These are phyloP conservation scores for Cheirogaleus major DNA, from an alignment of 2,797 vertebrate species.

Conservation along the genomic window DNA sequence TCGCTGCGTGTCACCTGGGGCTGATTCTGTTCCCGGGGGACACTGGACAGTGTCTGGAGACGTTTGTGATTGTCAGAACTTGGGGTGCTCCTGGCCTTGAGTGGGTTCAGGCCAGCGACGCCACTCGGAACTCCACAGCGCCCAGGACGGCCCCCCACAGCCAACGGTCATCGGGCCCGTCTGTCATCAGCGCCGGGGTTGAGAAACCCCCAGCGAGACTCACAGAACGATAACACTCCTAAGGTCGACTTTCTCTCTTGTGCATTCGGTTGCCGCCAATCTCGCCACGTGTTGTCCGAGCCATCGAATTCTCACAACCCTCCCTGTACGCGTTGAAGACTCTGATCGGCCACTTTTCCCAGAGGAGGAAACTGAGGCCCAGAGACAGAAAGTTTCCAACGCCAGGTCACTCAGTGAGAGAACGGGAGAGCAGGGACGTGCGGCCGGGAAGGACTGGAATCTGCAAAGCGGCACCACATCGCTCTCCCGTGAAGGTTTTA, in stretches of 20 bases:
- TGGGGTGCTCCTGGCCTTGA: neutral
- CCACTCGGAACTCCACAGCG: fast-evolving
- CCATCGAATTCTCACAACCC: neutral
- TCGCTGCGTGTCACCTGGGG: neutral
- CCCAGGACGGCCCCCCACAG: neutral
- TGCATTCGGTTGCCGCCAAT: neutral
- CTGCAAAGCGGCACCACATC: too few species aligned
- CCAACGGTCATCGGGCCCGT: neutral
- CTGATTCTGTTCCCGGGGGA: neutral
- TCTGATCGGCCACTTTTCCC: neutral
- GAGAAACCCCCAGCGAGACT: neutral
- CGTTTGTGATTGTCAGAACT: neutral
- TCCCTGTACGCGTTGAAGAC: neutral
- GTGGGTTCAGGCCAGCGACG: neutral
- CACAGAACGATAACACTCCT: neutral
- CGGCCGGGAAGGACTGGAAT: neutral
- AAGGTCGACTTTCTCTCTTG: neutral
- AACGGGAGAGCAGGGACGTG: neutral
- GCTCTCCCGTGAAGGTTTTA: neutral
- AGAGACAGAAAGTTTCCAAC: neutral
- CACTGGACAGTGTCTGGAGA: neutral
- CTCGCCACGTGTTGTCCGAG: neutral
- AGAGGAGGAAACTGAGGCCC: neutral
- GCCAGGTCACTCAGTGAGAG: neutral
- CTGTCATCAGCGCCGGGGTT: neutral